A percentile compares a stretch with the other conserved stretches of the same genome.
Evolutionary conservation across 92 coral and sea anemone genomes (phyloP).

Genomic region (Galaxea fascicularis): DNA sequence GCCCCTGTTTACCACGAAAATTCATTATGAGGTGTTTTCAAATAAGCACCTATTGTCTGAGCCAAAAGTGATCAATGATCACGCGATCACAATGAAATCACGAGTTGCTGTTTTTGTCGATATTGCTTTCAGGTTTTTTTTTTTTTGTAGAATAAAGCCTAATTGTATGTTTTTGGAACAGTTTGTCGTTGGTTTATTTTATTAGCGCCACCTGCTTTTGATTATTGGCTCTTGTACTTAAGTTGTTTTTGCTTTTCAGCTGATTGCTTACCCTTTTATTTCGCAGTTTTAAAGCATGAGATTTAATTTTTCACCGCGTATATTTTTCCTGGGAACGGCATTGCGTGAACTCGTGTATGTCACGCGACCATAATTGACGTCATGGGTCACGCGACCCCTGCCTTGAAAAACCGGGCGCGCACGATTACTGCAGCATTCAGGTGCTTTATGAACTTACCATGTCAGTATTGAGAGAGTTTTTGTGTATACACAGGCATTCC

Average conservation of each 20-base stretch:
- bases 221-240: too few species aligned
- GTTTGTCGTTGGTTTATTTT: neutral
- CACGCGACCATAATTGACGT: neutral
- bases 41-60: too few species aligned
- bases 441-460: neutral
- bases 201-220: neutral
- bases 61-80: neutral
- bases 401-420: too few species aligned
- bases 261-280: too few species aligned
- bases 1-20: too few species aligned
- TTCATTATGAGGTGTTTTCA: too few species aligned
- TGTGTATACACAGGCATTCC: too few species aligned
- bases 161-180: neutral
- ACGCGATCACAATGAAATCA: neutral
- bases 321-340: neutral
- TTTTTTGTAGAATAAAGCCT: neutral
- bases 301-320: too few species aligned
- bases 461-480: neutral
- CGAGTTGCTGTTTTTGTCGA: neutral
- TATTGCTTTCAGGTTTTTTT: neutral
- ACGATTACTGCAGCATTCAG: neutral
- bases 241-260: too few species aligned
- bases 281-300: too few species aligned
- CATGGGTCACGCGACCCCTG: neutral
- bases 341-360: slow-evolving; percentile 27